A percentile compares a stretch with the other conserved stretches of the same genome.
phyloP scores from a whole-genome alignment of 2,113 vertebrate genomes.

The Puma concolor region DNA sequence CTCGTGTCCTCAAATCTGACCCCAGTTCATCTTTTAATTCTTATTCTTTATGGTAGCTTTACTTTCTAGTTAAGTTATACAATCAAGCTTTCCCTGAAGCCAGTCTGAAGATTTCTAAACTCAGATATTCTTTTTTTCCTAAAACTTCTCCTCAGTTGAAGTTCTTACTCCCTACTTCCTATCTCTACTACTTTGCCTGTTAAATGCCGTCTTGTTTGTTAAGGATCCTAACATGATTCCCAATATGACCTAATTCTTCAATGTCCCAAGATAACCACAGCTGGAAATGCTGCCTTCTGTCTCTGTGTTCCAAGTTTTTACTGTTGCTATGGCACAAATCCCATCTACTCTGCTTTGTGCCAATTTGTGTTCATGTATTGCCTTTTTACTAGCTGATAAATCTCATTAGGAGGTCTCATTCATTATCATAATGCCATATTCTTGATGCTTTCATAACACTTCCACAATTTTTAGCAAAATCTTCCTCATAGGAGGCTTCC shows the following conservation, averaged over 20 bases:
- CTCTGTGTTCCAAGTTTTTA: not conserved
- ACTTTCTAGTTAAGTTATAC: slow-evolving; percentile 35
- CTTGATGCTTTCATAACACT: not conserved
- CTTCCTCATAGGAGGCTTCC: not conserved
- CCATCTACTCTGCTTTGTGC: not conserved
- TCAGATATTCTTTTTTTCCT: not conserved
- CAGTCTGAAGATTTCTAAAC: not conserved
- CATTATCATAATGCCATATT: not conserved
- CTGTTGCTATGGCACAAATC: too few relatives aligned
- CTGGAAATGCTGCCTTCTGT: not conserved
- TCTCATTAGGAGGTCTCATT: not conserved
- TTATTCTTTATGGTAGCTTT: not conserved
- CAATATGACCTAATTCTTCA: not conserved
- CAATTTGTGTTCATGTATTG: not conserved
- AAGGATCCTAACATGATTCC: not conserved
- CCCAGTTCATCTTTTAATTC: slow-evolving; percentile 33
- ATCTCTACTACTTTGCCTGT: not conserved
- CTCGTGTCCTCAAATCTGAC: not conserved
- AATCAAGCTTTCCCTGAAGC: not conserved
- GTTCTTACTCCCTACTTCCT: not conserved
- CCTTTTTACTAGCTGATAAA: not conserved
- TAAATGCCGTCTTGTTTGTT: not conserved
- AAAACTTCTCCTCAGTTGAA: not conserved
- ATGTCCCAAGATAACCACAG: not conserved
- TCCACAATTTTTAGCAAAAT: not conserved